Base-by-base conservation (phyloP, 2,797 vertebrate genomes). In the Pyrocephalus nanus region DNA sequence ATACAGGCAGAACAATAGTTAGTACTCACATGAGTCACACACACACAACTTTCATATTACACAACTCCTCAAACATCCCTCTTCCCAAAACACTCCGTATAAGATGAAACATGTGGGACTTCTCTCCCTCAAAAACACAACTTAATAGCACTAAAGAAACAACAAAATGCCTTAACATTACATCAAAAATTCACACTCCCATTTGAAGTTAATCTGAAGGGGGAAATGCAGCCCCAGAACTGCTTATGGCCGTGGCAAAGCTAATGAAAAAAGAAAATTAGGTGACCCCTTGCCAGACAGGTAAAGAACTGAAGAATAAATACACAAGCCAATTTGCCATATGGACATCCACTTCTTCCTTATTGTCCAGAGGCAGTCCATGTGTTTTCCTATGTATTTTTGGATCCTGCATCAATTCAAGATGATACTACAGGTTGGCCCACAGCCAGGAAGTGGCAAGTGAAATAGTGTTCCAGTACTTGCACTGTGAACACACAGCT, bases 401-500 rank as follows among this genome's bases (percentile, higher is more conserved):
- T 20, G 8, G 83, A 72, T 78, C 66, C 64, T 61, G 64, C 58
- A 66, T 90, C 79, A 54, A 19, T 94, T 91, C 74, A 95, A 91
- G 94, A 95, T 79, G 91, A 95, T 83, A 45, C 84, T 85, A 92
- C 71, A 85, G 48, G 92, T 57, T 94, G 96, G 96, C 58, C 84
- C 77, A 51, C 10, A 51, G 95, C 93, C 95, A 96, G 91, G 82
- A 84, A 86, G 34, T 54, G 71, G 92, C 81, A 96, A 97, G 86
- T 96, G 90, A 96, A 96, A 95, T 87, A 96, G 95, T 36, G 92
- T 95, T 94, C 71, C 92, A 93, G 69, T 93, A 65, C 70, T 95
- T 25, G 88, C 88, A 72, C 87, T 92, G 87, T 71, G 90, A 93
- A 94, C 86, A 95, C 76, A 93, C 96, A 97, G 96, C 96, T 97